A percentile compares a stretch with the other conserved stretches of the same genome.
Evolutionary conservation across 2,113 vertebrate genomes (phyloP).

Genomic region (Chaetodon auriga): DNA sequence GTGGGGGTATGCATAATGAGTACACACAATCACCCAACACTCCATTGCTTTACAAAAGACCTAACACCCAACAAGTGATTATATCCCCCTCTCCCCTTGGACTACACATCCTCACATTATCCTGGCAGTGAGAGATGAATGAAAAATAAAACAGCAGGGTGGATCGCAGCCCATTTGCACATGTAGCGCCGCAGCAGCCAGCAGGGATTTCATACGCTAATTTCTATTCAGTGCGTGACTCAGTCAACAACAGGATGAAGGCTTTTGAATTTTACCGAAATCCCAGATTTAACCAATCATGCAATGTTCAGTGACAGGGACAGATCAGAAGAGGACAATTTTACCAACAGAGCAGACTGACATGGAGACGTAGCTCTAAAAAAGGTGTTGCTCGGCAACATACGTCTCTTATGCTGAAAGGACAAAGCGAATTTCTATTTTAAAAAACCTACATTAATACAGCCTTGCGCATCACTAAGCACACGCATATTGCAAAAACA

Average conservation of each 20-base stretch:
- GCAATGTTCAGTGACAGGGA: background rate
- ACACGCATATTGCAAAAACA: background rate
- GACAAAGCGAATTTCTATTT: background rate
- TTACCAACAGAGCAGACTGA: background rate
- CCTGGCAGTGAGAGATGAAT: conserved; percentile 49
- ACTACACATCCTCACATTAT: conserved; percentile 44
- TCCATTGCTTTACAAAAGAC: conserved; percentile 48
- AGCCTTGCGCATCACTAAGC: background rate
- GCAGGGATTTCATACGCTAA: conserved; percentile 69
- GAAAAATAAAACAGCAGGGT: conserved; percentile 65
- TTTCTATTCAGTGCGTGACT: conserved; percentile 52
- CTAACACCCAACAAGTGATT: conserved; percentile 41
- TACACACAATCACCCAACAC: conserved; percentile 50
- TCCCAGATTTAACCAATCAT: conserved; percentile 16
- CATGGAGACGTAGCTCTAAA: background rate
- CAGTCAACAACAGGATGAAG: conserved; percentile 15
- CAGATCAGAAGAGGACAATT: background rate
- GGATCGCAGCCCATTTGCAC: conserved; percentile 68
- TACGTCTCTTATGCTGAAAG: background rate
- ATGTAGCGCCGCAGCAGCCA: conserved; percentile 56
- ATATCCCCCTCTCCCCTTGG: conserved; percentile 18
- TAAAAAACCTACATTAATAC: background rate
- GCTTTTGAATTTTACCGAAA: conserved; percentile 3
- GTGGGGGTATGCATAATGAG: conserved; percentile 55
- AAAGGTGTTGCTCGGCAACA: conserved; percentile 65